Percentiles rank a stretch among this genome's conserved stretches.
Evolutionary conservation across 2,113 vertebrate genomes (phyloP).

Genomic region (Atlantisia rogersi): DNA sequence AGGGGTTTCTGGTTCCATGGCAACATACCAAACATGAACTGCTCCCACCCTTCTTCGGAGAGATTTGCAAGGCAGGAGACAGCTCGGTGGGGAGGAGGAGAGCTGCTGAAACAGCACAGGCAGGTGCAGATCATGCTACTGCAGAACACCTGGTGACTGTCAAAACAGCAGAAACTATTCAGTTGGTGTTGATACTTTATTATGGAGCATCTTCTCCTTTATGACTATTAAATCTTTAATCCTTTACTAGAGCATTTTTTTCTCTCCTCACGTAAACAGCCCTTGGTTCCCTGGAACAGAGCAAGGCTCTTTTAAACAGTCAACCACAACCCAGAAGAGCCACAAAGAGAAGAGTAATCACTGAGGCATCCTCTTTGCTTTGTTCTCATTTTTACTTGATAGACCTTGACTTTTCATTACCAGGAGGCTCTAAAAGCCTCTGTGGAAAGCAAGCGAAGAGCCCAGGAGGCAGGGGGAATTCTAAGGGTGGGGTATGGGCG

Average conservation of each 20-base stretch:
- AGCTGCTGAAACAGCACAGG: neutral
- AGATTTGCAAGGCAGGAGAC: neutral
- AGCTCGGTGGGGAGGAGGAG: neutral
- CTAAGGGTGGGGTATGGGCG: neutral
- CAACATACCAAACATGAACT: conserved; percentile 9
- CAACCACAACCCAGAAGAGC: conserved; percentile 5
- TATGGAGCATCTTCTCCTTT: neutral
- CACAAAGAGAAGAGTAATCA: neutral
- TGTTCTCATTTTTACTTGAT: neutral
- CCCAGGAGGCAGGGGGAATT: neutral
- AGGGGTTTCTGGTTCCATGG: conserved; percentile 36
- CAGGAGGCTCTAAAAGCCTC: neutral
- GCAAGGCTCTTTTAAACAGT: neutral
- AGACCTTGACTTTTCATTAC: neutral
- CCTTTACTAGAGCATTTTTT: neutral
- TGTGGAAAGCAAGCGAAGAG: neutral
- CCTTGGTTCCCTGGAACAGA: neutral
- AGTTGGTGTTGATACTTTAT: conserved; percentile 25
- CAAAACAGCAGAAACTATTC: neutral
- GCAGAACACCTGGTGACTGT: conserved; percentile 4
- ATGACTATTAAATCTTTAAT: conserved; percentile 29
- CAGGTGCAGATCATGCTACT: conserved; percentile 19
- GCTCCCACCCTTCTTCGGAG: neutral
- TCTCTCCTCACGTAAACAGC: neutral
- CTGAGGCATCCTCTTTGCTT: conserved; percentile 7